A percentile compares a stretch with the other conserved stretches of the same genome.
Evolutionary conservation across 2,797 vertebrate species (phyloP).

Genomic region (Onychomys arenicola): DNA sequence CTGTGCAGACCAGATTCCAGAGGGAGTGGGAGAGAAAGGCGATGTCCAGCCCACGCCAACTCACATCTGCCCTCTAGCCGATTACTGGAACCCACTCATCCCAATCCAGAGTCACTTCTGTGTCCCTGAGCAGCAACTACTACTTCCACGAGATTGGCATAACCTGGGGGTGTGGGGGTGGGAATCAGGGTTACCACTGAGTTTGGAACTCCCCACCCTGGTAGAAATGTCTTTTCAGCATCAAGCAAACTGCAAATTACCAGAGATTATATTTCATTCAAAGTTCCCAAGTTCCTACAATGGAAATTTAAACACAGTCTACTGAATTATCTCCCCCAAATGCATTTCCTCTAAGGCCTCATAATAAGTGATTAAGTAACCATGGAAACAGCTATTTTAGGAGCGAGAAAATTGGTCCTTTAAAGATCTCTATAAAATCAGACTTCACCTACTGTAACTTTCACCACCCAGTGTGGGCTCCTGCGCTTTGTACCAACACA

Average conservation of each 20-base stretch:
- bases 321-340: slow-evolving; percentile 62
- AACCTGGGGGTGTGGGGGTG: not conserved
- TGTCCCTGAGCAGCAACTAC: not conserved
- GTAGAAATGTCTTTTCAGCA: not conserved
- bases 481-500: slow-evolving; percentile 88
- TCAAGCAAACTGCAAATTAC: slow-evolving; percentile 32
- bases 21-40: not conserved
- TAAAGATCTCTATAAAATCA: slow-evolving; percentile 86
- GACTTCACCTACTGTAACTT: slow-evolving; percentile 87
- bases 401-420: slow-evolving; percentile 77
- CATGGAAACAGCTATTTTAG: slow-evolving; percentile 81
- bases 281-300: slow-evolving; percentile 48
- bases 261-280: slow-evolving; percentile 40
- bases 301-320: slow-evolving; percentile 63
- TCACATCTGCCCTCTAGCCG: not conserved
- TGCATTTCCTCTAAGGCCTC: slow-evolving; percentile 72
- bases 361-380: slow-evolving; percentile 72
- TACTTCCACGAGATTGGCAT: not conserved
- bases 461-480: slow-evolving; percentile 88
- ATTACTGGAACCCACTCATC: not conserved
- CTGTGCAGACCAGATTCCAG: not conserved
- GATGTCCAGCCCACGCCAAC: not conserved
- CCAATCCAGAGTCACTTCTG: not conserved
- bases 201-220: not conserved
- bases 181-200: not conserved